These are phyloP conservation scores for Campopleginae sp. DNA, from an alignment of 2,888 invertebrate species.

Conservation along the genomic window DNA sequence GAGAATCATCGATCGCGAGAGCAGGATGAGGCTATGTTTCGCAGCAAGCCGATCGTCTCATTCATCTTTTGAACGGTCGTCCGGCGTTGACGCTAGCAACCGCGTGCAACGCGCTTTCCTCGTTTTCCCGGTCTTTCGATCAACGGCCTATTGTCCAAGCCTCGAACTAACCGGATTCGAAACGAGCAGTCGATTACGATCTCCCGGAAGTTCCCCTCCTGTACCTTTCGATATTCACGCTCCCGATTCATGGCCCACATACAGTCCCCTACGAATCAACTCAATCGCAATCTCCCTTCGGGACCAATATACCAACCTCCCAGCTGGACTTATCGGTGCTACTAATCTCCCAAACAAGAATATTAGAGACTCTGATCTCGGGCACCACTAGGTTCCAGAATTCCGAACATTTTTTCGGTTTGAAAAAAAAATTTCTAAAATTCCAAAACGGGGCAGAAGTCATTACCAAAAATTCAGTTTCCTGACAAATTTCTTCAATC, in stretches of 20 bases:
- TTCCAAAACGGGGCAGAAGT: too few species aligned
- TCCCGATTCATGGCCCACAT: not conserved
- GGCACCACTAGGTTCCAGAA: not conserved
- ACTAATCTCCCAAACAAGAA: not conserved
- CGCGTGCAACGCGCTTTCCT: slow-evolving; percentile 30
- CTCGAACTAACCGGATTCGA: slow-evolving; percentile 59
- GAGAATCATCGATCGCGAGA: slow-evolving; percentile 46
- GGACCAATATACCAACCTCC: not conserved
- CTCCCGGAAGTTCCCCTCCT: slow-evolving; percentile 59
- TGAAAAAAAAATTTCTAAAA: too few species aligned
- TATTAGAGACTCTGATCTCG: not conserved
- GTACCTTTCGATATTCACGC: slow-evolving; percentile 45
- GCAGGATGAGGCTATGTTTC: slow-evolving; percentile 54
- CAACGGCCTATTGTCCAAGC: slow-evolving; percentile 59
- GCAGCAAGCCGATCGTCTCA: slow-evolving; percentile 59
- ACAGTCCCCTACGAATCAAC: not conserved
- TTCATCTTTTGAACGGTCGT: slow-evolving; percentile 66
- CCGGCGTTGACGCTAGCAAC: slow-evolving; percentile 60
- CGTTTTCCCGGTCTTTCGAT: slow-evolving; percentile 58
- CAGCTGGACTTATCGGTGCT: not conserved
- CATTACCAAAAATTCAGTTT: too few species aligned
- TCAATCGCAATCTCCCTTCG: not conserved
- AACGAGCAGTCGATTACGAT: slow-evolving; percentile 67
- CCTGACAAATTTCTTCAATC: too few species aligned
- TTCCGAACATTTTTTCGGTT: too few species aligned